A percentile compares a stretch with the other conserved stretches of the same genome.
phyloP scores from a whole-genome alignment of 2,888 invertebrate genomes.

The Harpalus rufipes region DNA sequence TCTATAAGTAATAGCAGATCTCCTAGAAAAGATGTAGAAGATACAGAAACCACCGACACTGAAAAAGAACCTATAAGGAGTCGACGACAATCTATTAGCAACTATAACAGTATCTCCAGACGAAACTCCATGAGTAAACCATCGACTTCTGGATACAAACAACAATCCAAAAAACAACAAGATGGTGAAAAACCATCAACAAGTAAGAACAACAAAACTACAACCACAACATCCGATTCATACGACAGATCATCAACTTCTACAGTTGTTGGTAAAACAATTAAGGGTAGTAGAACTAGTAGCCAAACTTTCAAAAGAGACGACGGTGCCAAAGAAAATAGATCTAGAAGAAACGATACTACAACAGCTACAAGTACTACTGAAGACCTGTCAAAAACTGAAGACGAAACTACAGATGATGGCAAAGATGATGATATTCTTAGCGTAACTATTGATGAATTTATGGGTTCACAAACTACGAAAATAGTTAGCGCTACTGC shows the following conservation, averaged over 20 bases:
- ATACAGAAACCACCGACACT: slow-evolving; percentile 65
- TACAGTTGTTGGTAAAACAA: slow-evolving; percentile 25
- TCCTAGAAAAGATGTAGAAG: slow-evolving; percentile 67
- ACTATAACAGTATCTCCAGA: neutral
- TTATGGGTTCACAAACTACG: slow-evolving; percentile 71
- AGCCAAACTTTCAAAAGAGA: slow-evolving; percentile 62
- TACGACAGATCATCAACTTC: slow-evolving; percentile 46
- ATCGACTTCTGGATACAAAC: slow-evolving; percentile 20
- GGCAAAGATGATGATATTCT: slow-evolving; percentile 58
- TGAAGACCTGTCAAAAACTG: slow-evolving; percentile 59
- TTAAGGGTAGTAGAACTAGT: slow-evolving; percentile 11
- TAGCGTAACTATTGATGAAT: slow-evolving; percentile 61
- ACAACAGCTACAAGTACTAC: slow-evolving; percentile 54
- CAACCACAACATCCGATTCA: slow-evolving; percentile 1
- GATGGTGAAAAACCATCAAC: slow-evolving; percentile 29
- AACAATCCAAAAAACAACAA: neutral
- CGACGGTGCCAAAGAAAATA: slow-evolving; percentile 55
- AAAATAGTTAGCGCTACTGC: slow-evolving; percentile 76
- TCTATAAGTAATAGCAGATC: slow-evolving; percentile 69
- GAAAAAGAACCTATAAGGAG: slow-evolving; percentile 50
- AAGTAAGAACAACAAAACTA: slow-evolving; percentile 4
- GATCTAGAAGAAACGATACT: slow-evolving; percentile 50
- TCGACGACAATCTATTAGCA: neutral
- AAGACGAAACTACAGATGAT: slow-evolving; percentile 61
- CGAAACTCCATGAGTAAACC: slow-evolving; percentile 35